A percentile compares a stretch with the other conserved stretches of the same genome.
Conservation (phyloP, 2,113 vertebrate genomes). For the Ancistrus triradiatus region DNA sequence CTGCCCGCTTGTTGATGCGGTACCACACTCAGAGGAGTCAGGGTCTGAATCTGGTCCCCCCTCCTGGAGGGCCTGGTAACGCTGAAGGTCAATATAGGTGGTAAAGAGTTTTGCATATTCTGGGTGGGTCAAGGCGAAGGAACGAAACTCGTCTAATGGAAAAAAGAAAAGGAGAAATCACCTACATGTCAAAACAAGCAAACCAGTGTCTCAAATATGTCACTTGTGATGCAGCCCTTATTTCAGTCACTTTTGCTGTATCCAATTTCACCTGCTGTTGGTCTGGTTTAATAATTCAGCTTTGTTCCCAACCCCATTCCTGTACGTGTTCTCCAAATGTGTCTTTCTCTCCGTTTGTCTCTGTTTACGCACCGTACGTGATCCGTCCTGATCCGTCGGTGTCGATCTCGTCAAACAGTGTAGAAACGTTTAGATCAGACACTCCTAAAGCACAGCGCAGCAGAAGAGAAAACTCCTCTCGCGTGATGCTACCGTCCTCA, state of each 20-base stretch:
- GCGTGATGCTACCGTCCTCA: constrained; percentile 81
- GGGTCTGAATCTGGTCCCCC: constrained; percentile 33
- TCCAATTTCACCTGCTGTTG: too few species aligned
- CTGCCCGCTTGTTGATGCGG: constrained; percentile 49
- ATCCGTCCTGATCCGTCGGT: constrained; percentile 75
- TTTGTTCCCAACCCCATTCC: too few species aligned
- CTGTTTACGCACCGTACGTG: constrained; percentile 80
- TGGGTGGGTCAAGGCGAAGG: constrained; percentile 82
- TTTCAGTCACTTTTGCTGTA: too few species aligned
- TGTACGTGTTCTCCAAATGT: too few species aligned
- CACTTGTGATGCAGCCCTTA: too few species aligned
- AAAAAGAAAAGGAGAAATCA: background rate
- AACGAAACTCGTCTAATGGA: constrained; percentile 77
- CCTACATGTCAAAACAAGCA: background rate
- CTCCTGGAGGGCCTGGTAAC: constrained; percentile 76
- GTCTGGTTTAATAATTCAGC: too few species aligned
- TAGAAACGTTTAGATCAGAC: constrained; percentile 77
- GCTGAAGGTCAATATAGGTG: constrained; percentile 91
- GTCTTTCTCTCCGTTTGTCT: background rate
- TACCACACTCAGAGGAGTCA: constrained; percentile 49
- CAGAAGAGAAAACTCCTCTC: constrained; percentile 80
- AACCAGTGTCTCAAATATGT: too few species aligned
- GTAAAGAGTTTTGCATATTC: constrained; percentile 94
- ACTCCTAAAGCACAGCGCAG: constrained; percentile 85
- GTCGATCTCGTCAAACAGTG: constrained; percentile 89